Percentiles rank a stretch among this genome's conserved stretches.
These are phyloP conservation scores for Oreortyx pictus DNA, from an alignment of 2,797 vertebrate species.

Conservation along the genomic window DNA sequence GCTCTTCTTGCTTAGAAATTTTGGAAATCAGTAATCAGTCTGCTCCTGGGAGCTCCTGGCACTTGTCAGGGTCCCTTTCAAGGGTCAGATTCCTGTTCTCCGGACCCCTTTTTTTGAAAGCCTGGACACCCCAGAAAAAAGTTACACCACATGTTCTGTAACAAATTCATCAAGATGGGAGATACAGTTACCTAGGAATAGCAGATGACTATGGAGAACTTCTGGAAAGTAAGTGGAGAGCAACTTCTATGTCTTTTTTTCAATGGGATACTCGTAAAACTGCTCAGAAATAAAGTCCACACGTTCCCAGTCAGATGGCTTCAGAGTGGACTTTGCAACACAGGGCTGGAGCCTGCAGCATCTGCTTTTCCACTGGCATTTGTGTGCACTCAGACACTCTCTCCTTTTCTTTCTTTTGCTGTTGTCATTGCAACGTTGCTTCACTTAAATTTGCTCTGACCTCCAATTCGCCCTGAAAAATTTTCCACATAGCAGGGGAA, in stretches of 20 bases:
- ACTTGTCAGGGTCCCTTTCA: background rate
- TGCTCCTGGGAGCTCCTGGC: background rate
- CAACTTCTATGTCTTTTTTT: background rate
- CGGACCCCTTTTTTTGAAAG: background rate
- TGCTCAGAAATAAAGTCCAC: background rate
- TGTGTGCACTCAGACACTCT: background rate
- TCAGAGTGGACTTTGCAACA: background rate
- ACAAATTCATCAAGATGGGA: background rate
- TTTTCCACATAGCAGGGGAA: slow-evolving; percentile 10
- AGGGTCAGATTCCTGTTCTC: background rate
- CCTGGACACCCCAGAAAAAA: background rate
- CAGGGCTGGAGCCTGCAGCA: background rate
- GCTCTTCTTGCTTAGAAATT: background rate
- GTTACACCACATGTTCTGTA: background rate
- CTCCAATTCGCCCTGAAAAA: slow-evolving; percentile 24
- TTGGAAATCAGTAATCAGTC: background rate
- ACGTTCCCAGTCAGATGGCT: background rate
- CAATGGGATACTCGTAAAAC: background rate
- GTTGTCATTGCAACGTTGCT: background rate
- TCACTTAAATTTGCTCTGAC: background rate
- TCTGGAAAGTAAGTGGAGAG: background rate
- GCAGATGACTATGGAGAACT: background rate
- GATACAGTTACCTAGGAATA: background rate
- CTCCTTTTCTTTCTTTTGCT: background rate
- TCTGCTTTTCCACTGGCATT: fast-evolving